phyloP scores from a whole-genome alignment of 2,113 vertebrate species.

The Crotophaga sulcirostris region DNA sequence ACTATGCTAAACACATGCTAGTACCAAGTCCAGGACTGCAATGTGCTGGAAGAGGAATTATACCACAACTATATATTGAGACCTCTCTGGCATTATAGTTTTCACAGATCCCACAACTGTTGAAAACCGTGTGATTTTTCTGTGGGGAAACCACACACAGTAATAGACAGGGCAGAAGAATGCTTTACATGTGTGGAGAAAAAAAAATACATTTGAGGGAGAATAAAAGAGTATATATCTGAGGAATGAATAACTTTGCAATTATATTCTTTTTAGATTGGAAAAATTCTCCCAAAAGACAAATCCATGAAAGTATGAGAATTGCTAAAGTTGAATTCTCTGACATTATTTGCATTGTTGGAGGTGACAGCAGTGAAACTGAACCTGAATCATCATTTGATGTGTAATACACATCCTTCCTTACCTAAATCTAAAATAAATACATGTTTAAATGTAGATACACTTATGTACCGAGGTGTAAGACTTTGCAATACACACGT shows the following conservation, averaged over 20 bases:
- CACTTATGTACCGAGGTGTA: fast-evolving
- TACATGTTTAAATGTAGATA: neutral
- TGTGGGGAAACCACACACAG: neutral
- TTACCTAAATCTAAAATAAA: neutral
- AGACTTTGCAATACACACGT: neutral
- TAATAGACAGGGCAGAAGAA: neutral
- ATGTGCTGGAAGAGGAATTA: neutral
- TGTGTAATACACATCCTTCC: neutral
- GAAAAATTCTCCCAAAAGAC: neutral
- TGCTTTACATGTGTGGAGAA: fast-evolving
- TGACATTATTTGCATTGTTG: neutral
- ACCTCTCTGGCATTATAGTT: neutral
- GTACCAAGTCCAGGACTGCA: neutral
- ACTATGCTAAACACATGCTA: fast-evolving
- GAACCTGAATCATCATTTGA: neutral
- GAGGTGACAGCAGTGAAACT: neutral
- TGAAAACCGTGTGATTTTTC: neutral
- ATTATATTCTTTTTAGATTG: neutral
- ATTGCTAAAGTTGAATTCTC: neutral
- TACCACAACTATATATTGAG: neutral
- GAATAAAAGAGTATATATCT: neutral
- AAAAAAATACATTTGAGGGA: neutral
- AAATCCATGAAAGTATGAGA: neutral
- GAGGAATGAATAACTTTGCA: neutral
- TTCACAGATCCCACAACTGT: neutral